These are phyloP conservation scores for Prionace glauca DNA, from an alignment of 2,797 vertebrate genomes.

Conservation along the genomic window DNA sequence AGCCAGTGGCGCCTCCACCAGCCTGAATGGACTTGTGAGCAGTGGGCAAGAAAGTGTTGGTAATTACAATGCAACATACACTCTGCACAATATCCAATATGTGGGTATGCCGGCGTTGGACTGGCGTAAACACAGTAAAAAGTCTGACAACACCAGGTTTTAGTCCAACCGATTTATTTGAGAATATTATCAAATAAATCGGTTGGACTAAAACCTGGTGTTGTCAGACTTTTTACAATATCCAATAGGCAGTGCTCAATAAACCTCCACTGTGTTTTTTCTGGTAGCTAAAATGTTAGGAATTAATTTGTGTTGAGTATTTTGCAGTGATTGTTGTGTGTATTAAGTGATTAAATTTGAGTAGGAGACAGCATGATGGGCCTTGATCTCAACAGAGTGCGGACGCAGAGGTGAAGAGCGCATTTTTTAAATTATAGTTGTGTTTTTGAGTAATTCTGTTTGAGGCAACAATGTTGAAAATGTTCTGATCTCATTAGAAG, in stretches of 20 bases:
- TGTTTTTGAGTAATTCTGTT: background rate
- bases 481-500: background rate
- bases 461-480: background rate
- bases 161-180: too few relatives aligned
- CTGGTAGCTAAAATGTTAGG: background rate
- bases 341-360: background rate
- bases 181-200: too few relatives aligned
- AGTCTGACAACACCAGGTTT: too few relatives aligned
- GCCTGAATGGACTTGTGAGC: constrained; percentile 74
- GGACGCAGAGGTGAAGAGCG: background rate
- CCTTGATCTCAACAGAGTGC: background rate
- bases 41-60: constrained; percentile 55
- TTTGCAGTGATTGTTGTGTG: background rate
- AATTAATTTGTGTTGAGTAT: background rate
- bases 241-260: background rate
- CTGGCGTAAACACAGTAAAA: too few relatives aligned
- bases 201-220: too few relatives aligned
- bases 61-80: constrained; percentile 44
- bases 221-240: too few relatives aligned
- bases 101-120: too few relatives aligned
- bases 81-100: background rate
- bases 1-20: constrained; percentile 65
- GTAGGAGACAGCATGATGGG: background rate
- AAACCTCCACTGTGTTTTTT: background rate
- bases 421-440: background rate